Base-by-base conservation (phyloP, 2,888 invertebrate genomes). In the Apamea monoglypha region DNA sequence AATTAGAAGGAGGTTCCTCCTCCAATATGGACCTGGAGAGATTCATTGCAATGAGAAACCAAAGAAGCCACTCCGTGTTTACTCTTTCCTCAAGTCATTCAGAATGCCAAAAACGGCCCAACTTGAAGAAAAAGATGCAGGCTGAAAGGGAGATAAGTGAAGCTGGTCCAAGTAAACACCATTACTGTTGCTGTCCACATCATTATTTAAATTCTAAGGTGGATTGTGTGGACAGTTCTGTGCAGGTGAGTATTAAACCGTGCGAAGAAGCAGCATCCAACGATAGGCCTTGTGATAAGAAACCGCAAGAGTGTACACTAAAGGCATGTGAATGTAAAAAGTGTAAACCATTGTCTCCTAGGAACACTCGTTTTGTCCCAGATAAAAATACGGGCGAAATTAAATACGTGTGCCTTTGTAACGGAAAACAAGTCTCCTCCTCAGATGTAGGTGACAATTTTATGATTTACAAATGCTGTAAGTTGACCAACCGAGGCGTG, bases 21-120 rank as follows among this genome's bases (percentile, higher is more conserved):
- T 90, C 92, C 16, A 92, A 93, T 85, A 83, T 88, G 21, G 87
- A 94, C 74, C 77, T 90, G 40, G 89, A 92, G n/a, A 91, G 81
- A 84, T 84, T 88, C 69, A 84, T 87, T 84, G 82, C 90, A 59
- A 74, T 90, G n/a, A 93, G 90, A 82, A 94, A 90, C 78, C 95
- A 94, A 77, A 94, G 94, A 89, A 96, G 94, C 84, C 96, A 97
- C 88, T 96, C 96, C 14, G 96, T 97, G 1, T 97, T 96, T 83
- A 97, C 97, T 25, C 91, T 97, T 47, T 96, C 96, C 8, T 96
- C 96, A 56, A 95, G 94, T 40, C 94, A 93, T 86, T 94, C 95
- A 16, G 94, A 95, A 66, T 82, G 86, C 64, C 91, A 91, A 75
- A 94, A 93, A 84, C 93, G 93, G 61, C 86, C 86, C 8, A 94